Conservation (phyloP, 2,113 vertebrate species). For the Neolamprologus kungweensis region DNA sequence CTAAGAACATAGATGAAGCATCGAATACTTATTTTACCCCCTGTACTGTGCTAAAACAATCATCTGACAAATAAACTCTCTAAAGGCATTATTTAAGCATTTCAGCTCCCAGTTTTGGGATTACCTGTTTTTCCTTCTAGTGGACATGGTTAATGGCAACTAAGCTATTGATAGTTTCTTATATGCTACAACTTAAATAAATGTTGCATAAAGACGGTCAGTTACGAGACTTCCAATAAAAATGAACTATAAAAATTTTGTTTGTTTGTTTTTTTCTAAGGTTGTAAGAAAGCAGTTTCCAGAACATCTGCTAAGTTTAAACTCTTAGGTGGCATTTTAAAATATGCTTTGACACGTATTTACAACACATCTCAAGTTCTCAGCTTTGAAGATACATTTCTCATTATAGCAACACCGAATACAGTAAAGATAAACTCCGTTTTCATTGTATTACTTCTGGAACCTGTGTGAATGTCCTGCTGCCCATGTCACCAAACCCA, state of each 20-base stretch:
- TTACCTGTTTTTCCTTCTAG: neutral
- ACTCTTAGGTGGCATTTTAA: too few species aligned
- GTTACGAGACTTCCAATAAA: accelerated
- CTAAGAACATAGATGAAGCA: neutral
- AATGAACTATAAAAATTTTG: neutral
- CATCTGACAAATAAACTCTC: neutral
- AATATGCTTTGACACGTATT: neutral
- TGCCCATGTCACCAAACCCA: neutral
- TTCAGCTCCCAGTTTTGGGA: neutral
- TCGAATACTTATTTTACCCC: neutral
- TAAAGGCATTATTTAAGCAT: neutral
- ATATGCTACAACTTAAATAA: neutral
- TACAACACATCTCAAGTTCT: neutral
- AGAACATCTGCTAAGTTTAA: neutral
- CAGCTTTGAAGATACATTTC: neutral
- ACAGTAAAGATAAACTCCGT: accelerated
- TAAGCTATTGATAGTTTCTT: neutral
- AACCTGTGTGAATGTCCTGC: neutral
- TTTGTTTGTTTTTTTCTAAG: neutral
- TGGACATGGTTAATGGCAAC: neutral
- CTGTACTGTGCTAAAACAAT: neutral
- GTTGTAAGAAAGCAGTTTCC: neutral
- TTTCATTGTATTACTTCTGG: neutral
- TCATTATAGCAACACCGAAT: neutral
- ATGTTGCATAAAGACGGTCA: neutral